Evolutionary conservation across 2,797 vertebrate species (phyloP).

Genomic region (Mycteria americana): DNA sequence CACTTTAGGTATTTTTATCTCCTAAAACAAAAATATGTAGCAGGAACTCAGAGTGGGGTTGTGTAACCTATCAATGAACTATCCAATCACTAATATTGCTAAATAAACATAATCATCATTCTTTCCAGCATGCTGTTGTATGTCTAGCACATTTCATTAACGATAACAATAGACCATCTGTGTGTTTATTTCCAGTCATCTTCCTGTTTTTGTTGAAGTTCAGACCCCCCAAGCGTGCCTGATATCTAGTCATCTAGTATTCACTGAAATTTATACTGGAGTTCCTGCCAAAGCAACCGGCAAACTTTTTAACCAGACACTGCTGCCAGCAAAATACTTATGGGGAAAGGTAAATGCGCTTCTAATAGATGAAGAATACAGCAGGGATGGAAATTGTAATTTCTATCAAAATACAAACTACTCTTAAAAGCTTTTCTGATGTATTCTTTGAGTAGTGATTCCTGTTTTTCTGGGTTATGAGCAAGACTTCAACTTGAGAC

Average conservation of each 20-base stretch:
- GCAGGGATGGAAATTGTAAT: background rate
- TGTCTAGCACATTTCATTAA: constrained; percentile 8
- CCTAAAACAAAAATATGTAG: background rate
- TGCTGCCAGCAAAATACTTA: constrained; percentile 82
- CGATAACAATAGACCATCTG: constrained; percentile 31
- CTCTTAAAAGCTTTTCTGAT: background rate
- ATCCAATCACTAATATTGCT: background rate
- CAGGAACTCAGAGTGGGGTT: background rate
- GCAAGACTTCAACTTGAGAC: background rate
- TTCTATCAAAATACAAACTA: background rate
- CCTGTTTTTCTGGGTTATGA: background rate
- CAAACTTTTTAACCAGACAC: constrained; percentile 86
- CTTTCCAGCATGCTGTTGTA: constrained; percentile 15
- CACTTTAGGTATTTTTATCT: background rate
- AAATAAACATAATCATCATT: constrained; percentile 5
- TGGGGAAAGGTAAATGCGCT: constrained; percentile 81
- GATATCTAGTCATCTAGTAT: constrained; percentile 75
- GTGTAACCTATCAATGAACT: constrained; percentile 7
- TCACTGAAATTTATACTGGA: constrained; percentile 83
- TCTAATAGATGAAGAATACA: background rate
- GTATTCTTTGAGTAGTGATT: background rate
- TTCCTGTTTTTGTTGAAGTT: constrained; percentile 85
- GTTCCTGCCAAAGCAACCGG: constrained; percentile 68
- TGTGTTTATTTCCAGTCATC: constrained; percentile 77
- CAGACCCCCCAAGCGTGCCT: constrained; percentile 85